Percentiles rank a stretch among this genome's conserved stretches.
Conservation (phyloP, 1,140 invertebrate species). For the Bombus pascuorum region DNA sequence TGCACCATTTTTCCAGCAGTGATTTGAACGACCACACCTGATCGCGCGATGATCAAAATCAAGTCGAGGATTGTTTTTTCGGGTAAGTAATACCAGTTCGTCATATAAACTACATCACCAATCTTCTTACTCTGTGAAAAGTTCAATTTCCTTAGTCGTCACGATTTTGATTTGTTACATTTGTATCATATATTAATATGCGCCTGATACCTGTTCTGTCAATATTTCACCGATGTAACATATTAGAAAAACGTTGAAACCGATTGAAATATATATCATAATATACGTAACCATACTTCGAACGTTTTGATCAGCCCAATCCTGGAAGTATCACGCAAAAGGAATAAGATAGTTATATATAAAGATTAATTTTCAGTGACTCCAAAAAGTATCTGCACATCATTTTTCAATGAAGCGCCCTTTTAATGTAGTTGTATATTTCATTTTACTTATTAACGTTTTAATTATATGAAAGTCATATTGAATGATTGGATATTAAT, state of each 20-base stretch:
- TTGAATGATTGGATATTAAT: too few relatives aligned
- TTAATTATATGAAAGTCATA: too few relatives aligned
- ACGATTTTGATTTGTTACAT: neutral
- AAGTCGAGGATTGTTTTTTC: slow-evolving; percentile 50
- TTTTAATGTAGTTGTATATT: too few relatives aligned
- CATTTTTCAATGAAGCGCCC: too few relatives aligned
- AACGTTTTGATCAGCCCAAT: slow-evolving; percentile 50
- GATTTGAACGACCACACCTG: slow-evolving; percentile 57
- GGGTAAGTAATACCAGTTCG: slow-evolving; percentile 66
- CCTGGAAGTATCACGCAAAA: slow-evolving; percentile 45
- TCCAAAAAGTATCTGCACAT: too few relatives aligned
- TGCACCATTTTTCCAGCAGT: slow-evolving; percentile 67
- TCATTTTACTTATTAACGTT: too few relatives aligned
- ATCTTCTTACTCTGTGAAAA: slow-evolving; percentile 62
- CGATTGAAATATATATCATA: slow-evolving; percentile 46
- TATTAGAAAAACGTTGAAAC: slow-evolving; percentile 70
- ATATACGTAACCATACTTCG: slow-evolving; percentile 27
- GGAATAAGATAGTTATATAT: neutral
- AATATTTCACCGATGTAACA: slow-evolving; percentile 71
- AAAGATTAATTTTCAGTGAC: too few relatives aligned
- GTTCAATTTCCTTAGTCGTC: slow-evolving; percentile 6
- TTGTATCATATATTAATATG: neutral
- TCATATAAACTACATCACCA: slow-evolving; percentile 65
- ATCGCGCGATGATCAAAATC: slow-evolving; percentile 64
- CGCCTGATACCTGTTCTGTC: slow-evolving; percentile 58